Base-by-base conservation (phyloP, 2,888 invertebrate species). In the Noctua pronuba region DNA sequence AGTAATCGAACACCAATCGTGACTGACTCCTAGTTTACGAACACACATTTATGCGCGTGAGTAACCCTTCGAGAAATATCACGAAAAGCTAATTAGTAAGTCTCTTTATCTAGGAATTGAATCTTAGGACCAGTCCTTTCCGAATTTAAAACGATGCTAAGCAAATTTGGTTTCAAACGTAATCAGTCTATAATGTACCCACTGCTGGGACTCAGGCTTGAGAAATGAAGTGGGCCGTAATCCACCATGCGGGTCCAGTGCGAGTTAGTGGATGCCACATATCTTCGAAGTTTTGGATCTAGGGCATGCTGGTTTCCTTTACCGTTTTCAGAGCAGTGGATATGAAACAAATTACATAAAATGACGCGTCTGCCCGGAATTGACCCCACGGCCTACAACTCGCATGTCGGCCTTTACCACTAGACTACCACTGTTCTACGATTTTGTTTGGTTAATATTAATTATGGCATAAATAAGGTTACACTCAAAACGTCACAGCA, bases 1-100 rank as follows among this genome's bases (percentile, higher is more conserved):
- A 73, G 86, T 71, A 83, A 84, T 84, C 86, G 52, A 83, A 86
- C 75, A 83, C 79, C 62, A 60, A 83, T 86, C 79, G 86, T 84
- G 83, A 84, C 86, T 52, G 67, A 73, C 75, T 86, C 55, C 86
- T 82, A 82, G 77, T 76, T 86, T 86, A 82, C 83, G 58, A 86
- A 76, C 66, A 73, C 70, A 67, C 21, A 72, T 76, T 28, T 67
- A 69, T 83, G 76, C 77, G 69, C 82, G 70, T 82, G 83, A 70
- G 72, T 55, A 62, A 46, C 79, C 66, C 75, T 81, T 68, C 35
- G 49, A 60, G 52, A 60, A 68, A 35, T 65, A 66, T 75, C 82
- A 83, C 82, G 86, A 55, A 69, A 69, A 60, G 41, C 46, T 49
- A 75, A 85, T 85, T 83, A 85, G 46, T 85, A 35, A 31, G 31